These are phyloP conservation scores for Zelostemma sp. DNA, from an alignment of 1,140 invertebrate genomes.

Conservation along the genomic window DNA sequence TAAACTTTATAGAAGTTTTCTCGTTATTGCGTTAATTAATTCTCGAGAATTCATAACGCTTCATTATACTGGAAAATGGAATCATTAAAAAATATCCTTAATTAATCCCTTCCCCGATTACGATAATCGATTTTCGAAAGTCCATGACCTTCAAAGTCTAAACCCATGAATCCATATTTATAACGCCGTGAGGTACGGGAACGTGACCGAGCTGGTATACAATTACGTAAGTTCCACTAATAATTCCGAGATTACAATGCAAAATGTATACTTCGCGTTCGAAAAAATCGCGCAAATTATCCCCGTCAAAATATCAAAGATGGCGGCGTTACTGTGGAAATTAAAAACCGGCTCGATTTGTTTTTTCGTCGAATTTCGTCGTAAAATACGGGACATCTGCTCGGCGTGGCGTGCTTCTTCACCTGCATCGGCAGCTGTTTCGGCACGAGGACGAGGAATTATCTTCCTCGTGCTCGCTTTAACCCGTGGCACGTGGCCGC, in stretches of 20 bases:
- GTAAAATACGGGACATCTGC: slow-evolving; percentile 27
- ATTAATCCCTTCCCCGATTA: too few species aligned
- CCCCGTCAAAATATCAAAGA: too few species aligned
- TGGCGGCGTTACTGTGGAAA: neutral
- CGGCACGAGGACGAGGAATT: slow-evolving; percentile 30
- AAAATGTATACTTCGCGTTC: neutral
- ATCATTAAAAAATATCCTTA: neutral
- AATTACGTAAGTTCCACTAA: neutral
- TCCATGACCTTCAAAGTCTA: neutral
- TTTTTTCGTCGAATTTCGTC: neutral
- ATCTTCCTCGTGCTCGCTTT: slow-evolving; percentile 30
- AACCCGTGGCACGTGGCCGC: slow-evolving; percentile 34
- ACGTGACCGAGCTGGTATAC: neutral
- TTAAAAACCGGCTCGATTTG: neutral
- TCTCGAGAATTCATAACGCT: neutral
- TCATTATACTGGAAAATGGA: neutral
- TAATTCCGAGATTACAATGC: neutral
- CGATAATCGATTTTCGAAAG: too few species aligned
- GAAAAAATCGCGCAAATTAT: too few species aligned
- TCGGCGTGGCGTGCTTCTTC: slow-evolving; percentile 24
- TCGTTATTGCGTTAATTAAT: neutral
- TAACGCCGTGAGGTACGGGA: neutral
- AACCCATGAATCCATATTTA: neutral
- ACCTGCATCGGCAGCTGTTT: slow-evolving; percentile 40
- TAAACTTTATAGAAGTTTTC: neutral